Percentiles rank a stretch among this genome's conserved stretches.
Conservation (phyloP, 2,888 invertebrate genomes). For the Dicyrtoma fusca region DNA sequence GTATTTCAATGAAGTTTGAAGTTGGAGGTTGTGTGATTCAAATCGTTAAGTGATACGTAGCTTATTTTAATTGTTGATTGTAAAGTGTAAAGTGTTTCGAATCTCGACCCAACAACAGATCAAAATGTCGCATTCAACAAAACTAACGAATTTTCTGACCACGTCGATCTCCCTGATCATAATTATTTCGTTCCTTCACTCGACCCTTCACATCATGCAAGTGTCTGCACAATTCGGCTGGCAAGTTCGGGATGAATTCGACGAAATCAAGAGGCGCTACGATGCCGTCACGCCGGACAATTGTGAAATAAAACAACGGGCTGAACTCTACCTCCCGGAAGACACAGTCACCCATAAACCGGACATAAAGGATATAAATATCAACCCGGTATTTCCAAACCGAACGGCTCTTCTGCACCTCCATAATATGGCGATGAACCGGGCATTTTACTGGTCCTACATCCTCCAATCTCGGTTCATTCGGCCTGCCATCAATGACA, state of each 20-base stretch:
- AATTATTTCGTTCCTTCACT: too few species aligned
- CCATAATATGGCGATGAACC: slow-evolving; percentile 94
- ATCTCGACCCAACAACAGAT: too few species aligned
- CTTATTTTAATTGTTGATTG: too few species aligned
- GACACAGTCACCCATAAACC: slow-evolving; percentile 89
- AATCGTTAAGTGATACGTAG: too few species aligned
- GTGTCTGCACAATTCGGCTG: slow-evolving; percentile 79
- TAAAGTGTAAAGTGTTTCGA: too few species aligned
- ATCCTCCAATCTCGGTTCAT: slow-evolving; percentile 88
- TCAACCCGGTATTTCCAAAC: slow-evolving; percentile 92
- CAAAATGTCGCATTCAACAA: too few species aligned
- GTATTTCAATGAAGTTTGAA: too few species aligned
- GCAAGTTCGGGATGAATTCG: slow-evolving; percentile 87
- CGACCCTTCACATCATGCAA: background rate
- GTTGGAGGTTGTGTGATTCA: too few species aligned
- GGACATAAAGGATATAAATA: slow-evolving; percentile 89
- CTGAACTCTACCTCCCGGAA: slow-evolving; percentile 79
- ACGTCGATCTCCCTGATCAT: too few species aligned
- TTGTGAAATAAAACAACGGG: slow-evolving; percentile 83
- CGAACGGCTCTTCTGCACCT: slow-evolving; percentile 88
- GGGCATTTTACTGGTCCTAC: slow-evolving; percentile 95
- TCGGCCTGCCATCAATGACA: slow-evolving; percentile 79
- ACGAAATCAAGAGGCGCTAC: slow-evolving; percentile 81
- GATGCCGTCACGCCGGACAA: slow-evolving; percentile 83
- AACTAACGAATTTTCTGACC: too few species aligned